phyloP scores from a whole-genome alignment of 2,888 invertebrate species.

The Macropis europaea region DNA sequence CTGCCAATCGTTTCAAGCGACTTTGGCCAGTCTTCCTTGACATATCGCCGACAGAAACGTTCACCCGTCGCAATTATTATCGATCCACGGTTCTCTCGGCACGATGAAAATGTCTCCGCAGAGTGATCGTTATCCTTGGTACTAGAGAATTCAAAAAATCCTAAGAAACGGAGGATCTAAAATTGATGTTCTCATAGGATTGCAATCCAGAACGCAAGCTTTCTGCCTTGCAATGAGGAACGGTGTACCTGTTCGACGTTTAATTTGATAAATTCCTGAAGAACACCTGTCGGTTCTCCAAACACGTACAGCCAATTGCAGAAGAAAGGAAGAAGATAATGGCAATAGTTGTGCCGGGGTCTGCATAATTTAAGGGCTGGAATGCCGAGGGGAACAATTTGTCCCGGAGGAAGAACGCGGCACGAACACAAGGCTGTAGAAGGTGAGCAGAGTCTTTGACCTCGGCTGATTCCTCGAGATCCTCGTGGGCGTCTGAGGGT shows the following conservation, averaged over 20 bases:
- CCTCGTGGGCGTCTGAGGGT: constrained; percentile 43
- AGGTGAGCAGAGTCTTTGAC: constrained; percentile 59
- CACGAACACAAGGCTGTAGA: constrained; percentile 34
- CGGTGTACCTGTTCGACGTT: too few relatives aligned
- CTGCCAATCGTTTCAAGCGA: not conserved
- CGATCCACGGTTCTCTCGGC: constrained; percentile 9
- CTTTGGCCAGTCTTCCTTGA: not conserved
- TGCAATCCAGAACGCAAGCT: too few relatives aligned
- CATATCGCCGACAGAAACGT: constrained; percentile 22
- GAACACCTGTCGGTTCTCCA: too few relatives aligned
- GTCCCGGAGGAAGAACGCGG: constrained; percentile 27
- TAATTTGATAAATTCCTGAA: too few relatives aligned
- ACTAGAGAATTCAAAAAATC: too few relatives aligned
- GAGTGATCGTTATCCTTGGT: not conserved
- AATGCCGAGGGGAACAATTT: constrained; percentile 48
- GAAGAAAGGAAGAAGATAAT: constrained; percentile 8
- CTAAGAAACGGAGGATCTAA: too few relatives aligned
- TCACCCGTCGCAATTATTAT: constrained; percentile 27
- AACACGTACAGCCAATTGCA: not conserved
- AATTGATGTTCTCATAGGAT: too few relatives aligned
- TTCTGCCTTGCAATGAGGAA: too few relatives aligned
- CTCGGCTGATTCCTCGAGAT: constrained; percentile 44
- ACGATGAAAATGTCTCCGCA: not conserved
- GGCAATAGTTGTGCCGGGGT: constrained; percentile 9
- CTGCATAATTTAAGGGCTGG: constrained; percentile 52